A percentile compares a stretch with the other conserved stretches of the same genome.
phyloP scores from a whole-genome alignment of 2,113 vertebrate genomes.

The Melanocharis versteri region DNA sequence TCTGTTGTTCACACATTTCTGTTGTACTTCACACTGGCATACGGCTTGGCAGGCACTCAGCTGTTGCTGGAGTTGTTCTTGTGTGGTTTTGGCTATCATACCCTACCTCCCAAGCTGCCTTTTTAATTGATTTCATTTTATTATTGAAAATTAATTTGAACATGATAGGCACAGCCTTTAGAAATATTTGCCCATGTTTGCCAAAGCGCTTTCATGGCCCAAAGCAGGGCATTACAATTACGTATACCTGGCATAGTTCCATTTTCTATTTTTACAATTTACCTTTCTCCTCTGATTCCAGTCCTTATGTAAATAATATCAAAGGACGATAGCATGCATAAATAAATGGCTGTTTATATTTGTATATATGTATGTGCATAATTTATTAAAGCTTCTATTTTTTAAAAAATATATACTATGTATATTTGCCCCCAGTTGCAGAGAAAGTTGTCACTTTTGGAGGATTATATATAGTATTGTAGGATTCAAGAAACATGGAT shows the following conservation, averaged over 20 bases:
- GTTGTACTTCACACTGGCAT: background rate
- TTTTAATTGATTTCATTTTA: constrained; percentile 4
- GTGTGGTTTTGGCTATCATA: background rate
- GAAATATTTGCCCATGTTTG: background rate
- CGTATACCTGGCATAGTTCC: background rate
- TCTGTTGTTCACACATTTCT: constrained; percentile 37
- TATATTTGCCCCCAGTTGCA: background rate
- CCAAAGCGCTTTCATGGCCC: background rate
- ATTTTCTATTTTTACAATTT: background rate
- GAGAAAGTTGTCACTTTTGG: background rate
- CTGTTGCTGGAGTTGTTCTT: background rate
- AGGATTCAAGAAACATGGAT: background rate
- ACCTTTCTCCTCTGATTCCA: background rate
- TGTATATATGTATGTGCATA: background rate
- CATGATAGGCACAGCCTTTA: background rate
- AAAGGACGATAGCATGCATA: background rate
- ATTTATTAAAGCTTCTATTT: background rate
- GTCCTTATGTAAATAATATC: background rate
- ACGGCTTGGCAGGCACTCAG: background rate
- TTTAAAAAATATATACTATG: background rate
- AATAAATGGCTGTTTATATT: background rate
- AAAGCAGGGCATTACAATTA: background rate
- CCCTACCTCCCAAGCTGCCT: background rate
- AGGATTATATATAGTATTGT: background rate
- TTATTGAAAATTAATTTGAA: constrained; percentile 15